Evolutionary conservation across 2,888 invertebrate genomes (phyloP), one percentile per base, ranked within the genome.

Genomic region (Agriopis marginaria): DNA sequence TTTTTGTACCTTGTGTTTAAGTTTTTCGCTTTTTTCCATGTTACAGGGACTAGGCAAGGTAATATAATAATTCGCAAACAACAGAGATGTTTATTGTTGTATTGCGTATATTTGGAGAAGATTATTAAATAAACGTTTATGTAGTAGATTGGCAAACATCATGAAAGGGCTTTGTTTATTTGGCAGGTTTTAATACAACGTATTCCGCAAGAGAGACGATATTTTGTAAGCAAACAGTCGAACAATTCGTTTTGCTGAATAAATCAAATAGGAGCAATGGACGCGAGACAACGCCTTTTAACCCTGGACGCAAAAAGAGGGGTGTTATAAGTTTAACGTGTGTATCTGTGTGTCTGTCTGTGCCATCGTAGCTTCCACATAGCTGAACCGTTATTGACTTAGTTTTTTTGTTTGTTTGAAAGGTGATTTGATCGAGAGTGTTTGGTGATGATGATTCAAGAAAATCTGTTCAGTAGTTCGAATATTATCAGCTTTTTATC

Each of bases 161-260:
- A 42, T 42, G 42, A 42, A 8, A 54, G 6, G 0, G 39, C 54
- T 54, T 39, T 54, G 39, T 54, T 6, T 39, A 44, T 44, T 40
- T 56, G 17, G 44, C 17, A 44, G 44, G 10, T 11, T 56, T 44
- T 56, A 56, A 56, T 44, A 44, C n/a, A 55, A 55, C 12, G 23
- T 44, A 17, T 55, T n/a, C 49, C 63, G 11, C 55, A 49, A 54
- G 53, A 47, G 7, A 44, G 12, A 47, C 10, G 42, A 10, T 44
- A 51, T 51, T 65, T 53, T 45, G 6, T 11, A 7, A 47, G n/a
- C 39, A 61, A 54, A 55, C 47, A 47, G 42, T 54, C 45, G 8
- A 7, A 5, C 49, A 12, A 39, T 66, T 66, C 55, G 61, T 66
- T 55, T 60, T 60, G 51, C 17, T 53, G 50, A 53, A 51, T 71